These are phyloP conservation scores for Bradypodion ventrale DNA, from an alignment of 2,797 vertebrate species.

Conservation along the genomic window DNA sequence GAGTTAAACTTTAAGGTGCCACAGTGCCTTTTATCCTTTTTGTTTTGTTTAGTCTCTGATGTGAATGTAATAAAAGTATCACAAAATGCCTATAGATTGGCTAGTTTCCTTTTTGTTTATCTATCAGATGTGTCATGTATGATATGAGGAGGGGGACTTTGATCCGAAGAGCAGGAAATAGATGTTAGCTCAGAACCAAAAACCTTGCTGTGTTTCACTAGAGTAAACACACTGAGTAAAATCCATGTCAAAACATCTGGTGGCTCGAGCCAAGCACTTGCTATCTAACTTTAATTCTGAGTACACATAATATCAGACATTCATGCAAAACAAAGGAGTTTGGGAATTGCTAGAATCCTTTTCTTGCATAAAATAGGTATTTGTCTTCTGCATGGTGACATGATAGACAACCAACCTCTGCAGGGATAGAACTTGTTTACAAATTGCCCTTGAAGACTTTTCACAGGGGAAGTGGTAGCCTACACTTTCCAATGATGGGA, in stretches of 20 bases:
- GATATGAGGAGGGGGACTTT: conserved; percentile 32
- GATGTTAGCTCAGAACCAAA: conserved; percentile 31
- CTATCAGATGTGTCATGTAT: conserved; percentile 43
- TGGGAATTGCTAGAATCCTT: conserved; percentile 25
- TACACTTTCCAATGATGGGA: not conserved
- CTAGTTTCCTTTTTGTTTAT: too few species aligned
- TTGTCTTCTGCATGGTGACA: not conserved
- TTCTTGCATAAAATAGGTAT: conserved; percentile 14
- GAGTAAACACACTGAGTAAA: conserved; percentile 53
- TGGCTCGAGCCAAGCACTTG: not conserved
- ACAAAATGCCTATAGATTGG: conserved; percentile 20
- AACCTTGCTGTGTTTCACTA: conserved; percentile 41
- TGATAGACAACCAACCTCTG: not conserved
- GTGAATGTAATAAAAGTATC: not conserved
- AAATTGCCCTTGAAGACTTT: not conserved
- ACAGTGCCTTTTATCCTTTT: too few species aligned
- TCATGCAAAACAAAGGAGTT: not conserved
- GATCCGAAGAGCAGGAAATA: not conserved
- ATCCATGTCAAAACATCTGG: conserved; percentile 47
- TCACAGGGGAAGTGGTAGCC: not conserved
- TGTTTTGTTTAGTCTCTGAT: too few species aligned
- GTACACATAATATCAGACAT: conserved; percentile 45
- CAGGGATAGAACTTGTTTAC: not conserved
- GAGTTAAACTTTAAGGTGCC: too few species aligned
- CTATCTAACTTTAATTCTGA: conserved; percentile 43